Conservation (phyloP, 2,113 vertebrate species). For the Indicator indicator region DNA sequence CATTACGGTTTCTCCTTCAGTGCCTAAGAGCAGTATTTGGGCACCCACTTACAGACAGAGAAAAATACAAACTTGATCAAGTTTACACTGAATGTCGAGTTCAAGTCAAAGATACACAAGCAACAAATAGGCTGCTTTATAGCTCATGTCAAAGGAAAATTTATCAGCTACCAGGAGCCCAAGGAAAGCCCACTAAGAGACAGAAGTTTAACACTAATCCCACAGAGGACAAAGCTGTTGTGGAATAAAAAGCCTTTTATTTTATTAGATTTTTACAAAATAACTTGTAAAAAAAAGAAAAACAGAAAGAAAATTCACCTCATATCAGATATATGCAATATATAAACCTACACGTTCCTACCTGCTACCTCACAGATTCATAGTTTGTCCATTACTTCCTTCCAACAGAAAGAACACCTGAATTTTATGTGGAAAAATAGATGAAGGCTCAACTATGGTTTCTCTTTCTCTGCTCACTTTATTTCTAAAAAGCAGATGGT, state of each 20-base stretch:
- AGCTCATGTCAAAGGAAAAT: not conserved
- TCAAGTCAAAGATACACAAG: not conserved
- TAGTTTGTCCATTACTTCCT: not conserved
- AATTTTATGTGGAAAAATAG: not conserved
- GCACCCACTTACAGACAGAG: not conserved
- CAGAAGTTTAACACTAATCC: not conserved
- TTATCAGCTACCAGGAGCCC: not conserved
- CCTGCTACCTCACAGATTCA: not conserved
- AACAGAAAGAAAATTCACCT: constrained; percentile 1
- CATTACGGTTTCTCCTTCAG: not conserved
- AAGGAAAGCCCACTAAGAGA: not conserved
- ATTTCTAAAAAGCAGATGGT: not conserved
- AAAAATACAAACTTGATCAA: not conserved
- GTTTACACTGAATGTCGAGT: not conserved
- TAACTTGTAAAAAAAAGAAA: constrained; percentile 64
- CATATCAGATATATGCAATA: constrained; percentile 14
- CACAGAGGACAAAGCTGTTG: constrained; percentile 15
- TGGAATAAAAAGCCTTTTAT: constrained; percentile 73
- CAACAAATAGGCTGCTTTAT: not conserved
- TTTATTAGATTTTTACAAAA: constrained; percentile 79
- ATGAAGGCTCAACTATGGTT: not conserved
- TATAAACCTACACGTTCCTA: constrained; percentile 52
- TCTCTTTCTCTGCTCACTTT: not conserved
- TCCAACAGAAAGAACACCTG: not conserved
- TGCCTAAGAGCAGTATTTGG: not conserved